Conservation (phyloP, 1,140 invertebrate species). For the Pseudomyrmex flavicornis region DNA sequence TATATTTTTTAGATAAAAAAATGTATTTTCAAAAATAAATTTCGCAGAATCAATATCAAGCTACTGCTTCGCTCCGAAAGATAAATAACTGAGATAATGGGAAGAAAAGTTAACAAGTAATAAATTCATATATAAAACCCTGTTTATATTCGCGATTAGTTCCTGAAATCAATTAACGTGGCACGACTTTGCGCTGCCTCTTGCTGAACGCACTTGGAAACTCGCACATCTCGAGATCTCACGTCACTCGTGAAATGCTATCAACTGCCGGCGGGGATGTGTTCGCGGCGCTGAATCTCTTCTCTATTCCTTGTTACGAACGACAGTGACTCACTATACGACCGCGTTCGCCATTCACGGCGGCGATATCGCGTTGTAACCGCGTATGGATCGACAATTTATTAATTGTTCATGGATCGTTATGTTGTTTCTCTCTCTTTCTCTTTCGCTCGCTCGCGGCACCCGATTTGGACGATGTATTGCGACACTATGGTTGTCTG, state of each 20-base stretch:
- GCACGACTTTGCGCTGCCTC: not conserved
- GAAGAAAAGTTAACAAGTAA: not conserved
- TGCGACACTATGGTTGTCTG: conserved; percentile 60
- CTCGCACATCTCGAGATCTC: not conserved
- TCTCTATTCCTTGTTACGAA: conserved; percentile 11
- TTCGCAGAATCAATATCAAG: no score
- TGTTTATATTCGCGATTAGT: not conserved
- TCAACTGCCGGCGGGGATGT: not conserved
- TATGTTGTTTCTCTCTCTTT: conserved; percentile 21
- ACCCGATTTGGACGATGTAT: conserved; percentile 70
- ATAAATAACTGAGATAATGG: not conserved
- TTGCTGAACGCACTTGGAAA: not conserved
- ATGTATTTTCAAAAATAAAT: no score
- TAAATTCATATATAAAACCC: not conserved
- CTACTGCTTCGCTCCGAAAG: no score
- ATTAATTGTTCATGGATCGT: conserved; percentile 74
- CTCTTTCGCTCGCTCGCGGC: conserved; percentile 54
- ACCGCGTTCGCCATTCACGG: conserved; percentile 76
- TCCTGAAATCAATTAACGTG: conserved; percentile 14
- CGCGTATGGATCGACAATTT: conserved; percentile 74
- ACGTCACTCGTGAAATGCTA: conserved; percentile 12
- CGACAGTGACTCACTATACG: conserved; percentile 69
- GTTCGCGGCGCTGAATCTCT: not conserved
- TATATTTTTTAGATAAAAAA: no score
- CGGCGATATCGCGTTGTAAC: conserved; percentile 45